phyloP scores from a whole-genome alignment of 2,888 invertebrate genomes.

The Tenthredo mesomela region DNA sequence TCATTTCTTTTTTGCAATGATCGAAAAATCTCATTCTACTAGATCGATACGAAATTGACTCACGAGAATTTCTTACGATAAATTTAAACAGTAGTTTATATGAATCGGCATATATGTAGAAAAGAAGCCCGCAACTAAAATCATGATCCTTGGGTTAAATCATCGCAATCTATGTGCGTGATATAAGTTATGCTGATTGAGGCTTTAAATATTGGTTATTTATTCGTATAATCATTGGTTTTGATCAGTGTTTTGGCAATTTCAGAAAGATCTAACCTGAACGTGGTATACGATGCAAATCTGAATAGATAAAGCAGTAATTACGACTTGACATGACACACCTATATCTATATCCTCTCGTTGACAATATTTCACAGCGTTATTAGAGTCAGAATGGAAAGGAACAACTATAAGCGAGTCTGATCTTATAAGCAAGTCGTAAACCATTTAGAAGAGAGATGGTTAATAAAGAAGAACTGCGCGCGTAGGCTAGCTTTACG shows the following conservation, averaged over 20 bases:
- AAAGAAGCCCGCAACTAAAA: not conserved
- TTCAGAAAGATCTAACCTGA: not conserved
- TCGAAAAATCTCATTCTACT: not conserved
- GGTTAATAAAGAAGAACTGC: constrained; percentile 8
- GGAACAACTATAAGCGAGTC: not conserved
- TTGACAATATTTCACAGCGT: constrained; percentile 40
- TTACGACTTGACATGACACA: not conserved
- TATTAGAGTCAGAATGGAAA: constrained; percentile 16
- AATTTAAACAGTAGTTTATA: not conserved
- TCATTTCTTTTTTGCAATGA: not conserved
- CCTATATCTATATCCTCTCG: constrained; percentile 9
- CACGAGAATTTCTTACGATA: not conserved
- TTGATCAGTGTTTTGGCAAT: not conserved
- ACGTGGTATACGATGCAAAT: not conserved
- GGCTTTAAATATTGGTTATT: not conserved
- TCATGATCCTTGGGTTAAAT: not conserved
- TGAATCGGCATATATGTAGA: not conserved
- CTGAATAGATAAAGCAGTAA: constrained; percentile 2
- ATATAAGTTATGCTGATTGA: not conserved
- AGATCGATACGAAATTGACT: not conserved
- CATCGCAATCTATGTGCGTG: not conserved
- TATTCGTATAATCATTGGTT: not conserved
- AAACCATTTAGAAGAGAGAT: not conserved
- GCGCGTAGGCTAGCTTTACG: constrained; percentile 45
- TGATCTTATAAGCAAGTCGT: constrained; percentile 33